Conservation (phyloP, 2,797 vertebrate genomes). For the Myoxocephalus aenaeus region DNA sequence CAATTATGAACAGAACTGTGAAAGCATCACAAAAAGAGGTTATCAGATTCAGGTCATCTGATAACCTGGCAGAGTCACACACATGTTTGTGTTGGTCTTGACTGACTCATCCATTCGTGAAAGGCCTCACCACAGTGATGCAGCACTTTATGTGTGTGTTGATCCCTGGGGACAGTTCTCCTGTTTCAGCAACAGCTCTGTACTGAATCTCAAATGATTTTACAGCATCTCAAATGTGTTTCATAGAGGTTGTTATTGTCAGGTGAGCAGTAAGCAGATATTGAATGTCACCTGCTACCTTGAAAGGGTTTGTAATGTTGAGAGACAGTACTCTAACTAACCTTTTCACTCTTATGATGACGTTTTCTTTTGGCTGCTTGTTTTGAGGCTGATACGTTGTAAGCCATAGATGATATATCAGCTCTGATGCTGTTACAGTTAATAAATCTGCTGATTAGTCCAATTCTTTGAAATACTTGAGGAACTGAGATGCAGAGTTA, state of each 20-base stretch:
- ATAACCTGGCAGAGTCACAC: conserved; percentile 31
- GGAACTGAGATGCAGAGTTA: conserved; percentile 7
- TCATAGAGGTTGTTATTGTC: not conserved
- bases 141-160: conserved; percentile 8
- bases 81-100: conserved; percentile 1
- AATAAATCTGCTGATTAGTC: not conserved
- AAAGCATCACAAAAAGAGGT: conserved; percentile 23
- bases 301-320: not conserved
- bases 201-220: not conserved
- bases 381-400: not conserved
- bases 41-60: conserved; percentile 57
- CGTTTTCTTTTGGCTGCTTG: conserved; percentile 15
- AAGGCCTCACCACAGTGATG: conserved; percentile 1
- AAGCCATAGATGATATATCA: not conserved
- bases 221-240: conserved; percentile 11
- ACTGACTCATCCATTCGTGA: not conserved
- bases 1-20: not conserved
- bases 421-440: not conserved
- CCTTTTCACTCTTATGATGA: not conserved
- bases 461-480: not conserved
- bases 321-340: not conserved
- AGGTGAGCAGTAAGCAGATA: conserved; percentile 11
- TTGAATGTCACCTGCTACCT: conserved; percentile 3
- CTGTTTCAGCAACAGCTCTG: not conserved
- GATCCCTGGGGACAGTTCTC: conserved; percentile 9